Evolutionary conservation across 2,113 vertebrate species (phyloP).

Genomic region (Leucopsar rothschildi): DNA sequence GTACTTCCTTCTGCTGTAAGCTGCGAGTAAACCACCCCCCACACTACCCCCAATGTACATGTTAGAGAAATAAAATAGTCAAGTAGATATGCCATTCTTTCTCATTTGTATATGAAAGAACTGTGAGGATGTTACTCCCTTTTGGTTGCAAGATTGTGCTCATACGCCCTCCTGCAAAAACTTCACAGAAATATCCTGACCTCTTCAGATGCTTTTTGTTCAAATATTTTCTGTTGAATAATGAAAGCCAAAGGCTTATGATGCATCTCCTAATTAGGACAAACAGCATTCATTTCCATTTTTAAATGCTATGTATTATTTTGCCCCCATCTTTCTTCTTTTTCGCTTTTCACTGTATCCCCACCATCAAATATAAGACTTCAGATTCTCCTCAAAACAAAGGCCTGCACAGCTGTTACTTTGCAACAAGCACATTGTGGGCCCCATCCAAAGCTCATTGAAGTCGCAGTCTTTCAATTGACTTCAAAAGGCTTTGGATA

Average conservation of each 20-base stretch:
- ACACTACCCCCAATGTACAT: not conserved
- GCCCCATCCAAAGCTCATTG: constrained; percentile 57
- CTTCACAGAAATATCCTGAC: constrained; percentile 40
- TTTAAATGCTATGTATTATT: constrained; percentile 52
- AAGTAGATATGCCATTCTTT: not conserved
- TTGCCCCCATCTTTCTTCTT: constrained; percentile 47
- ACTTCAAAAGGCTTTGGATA: constrained; percentile 44
- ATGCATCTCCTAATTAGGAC: constrained; percentile 61
- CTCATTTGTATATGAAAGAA: constrained; percentile 18
- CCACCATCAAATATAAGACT: constrained; percentile 52
- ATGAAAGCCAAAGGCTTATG: constrained; percentile 49
- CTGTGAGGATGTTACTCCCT: not conserved
- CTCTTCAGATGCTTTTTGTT: constrained; percentile 53
- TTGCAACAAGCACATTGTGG: constrained; percentile 47
- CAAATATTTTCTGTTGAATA: constrained; percentile 40
- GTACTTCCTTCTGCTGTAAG: constrained; percentile 60
- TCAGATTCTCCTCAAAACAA: constrained; percentile 56
- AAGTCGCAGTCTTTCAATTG: constrained; percentile 54
- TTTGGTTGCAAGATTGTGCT: not conserved
- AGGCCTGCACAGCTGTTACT: constrained; percentile 63
- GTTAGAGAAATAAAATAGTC: not conserved
- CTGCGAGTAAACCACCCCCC: constrained; percentile 20
- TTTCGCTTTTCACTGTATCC: constrained; percentile 27
- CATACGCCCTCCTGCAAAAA: constrained; percentile 20
- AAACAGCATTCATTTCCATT: constrained; percentile 52